These are phyloP conservation scores for Rhyacophila brunnea DNA, from an alignment of 1,140 invertebrate species.

Conservation along the genomic window DNA sequence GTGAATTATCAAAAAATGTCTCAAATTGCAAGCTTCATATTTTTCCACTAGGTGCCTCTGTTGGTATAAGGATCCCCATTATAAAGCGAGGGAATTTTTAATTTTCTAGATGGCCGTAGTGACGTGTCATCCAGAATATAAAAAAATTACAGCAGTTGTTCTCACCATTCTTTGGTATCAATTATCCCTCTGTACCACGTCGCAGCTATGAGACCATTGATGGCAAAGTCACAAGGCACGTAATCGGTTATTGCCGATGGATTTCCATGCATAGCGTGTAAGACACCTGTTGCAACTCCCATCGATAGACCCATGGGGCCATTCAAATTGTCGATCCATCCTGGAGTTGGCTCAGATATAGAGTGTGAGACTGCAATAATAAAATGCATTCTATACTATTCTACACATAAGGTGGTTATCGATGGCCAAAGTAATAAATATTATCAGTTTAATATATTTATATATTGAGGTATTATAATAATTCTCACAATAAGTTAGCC, in stretches of 20 bases:
- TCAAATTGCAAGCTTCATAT: too few species aligned
- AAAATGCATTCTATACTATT: too few species aligned
- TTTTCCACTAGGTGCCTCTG: too few species aligned
- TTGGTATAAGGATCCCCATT: too few species aligned
- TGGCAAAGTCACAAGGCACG: slow-evolving; percentile 19
- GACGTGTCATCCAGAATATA: not conserved
- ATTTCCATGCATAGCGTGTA: slow-evolving; percentile 12
- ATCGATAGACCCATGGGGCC: slow-evolving; percentile 10
- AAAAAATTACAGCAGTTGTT: not conserved
- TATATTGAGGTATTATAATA: too few species aligned
- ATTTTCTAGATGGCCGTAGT: not conserved
- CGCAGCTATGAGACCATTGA: slow-evolving; percentile 8
- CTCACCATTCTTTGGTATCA: slow-evolving; percentile 8
- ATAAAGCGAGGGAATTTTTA: not conserved
- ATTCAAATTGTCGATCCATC: slow-evolving; percentile 15
- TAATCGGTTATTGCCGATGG: slow-evolving; percentile 1
- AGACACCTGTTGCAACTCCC: slow-evolving; percentile 5
- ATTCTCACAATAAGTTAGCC: too few species aligned
- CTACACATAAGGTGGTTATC: too few species aligned
- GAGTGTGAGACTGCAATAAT: slow-evolving; percentile 8
- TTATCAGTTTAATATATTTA: too few species aligned
- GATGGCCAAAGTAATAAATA: too few species aligned
- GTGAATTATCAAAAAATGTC: too few species aligned
- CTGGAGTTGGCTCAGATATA: not conserved
- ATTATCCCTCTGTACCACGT: slow-evolving; percentile 16